Evolutionary conservation across 2,113 vertebrate species (phyloP).

Genomic region (Dermatemys mawii): DNA sequence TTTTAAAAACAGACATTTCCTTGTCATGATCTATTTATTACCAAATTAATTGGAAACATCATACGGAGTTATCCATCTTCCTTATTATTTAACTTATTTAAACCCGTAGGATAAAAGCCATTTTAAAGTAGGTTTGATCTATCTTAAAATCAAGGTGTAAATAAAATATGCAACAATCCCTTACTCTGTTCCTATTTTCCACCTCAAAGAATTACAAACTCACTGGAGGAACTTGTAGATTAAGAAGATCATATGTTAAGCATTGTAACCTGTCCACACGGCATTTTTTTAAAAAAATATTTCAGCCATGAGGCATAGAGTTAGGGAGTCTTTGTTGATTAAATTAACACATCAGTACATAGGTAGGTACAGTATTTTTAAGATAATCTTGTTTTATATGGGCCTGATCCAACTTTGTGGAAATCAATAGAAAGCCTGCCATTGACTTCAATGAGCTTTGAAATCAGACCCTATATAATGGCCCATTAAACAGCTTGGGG

Average conservation of each 20-base stretch:
- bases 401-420: background rate
- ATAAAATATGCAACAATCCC: background rate
- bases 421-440: background rate
- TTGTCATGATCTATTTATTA: conserved; percentile 13
- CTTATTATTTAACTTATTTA: background rate
- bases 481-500: background rate
- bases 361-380: accelerated
- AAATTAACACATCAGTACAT: accelerated
- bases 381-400: background rate
- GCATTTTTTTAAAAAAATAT: background rate
- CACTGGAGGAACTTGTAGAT: background rate
- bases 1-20: conserved; percentile 44
- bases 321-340: background rate
- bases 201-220: background rate
- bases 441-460: background rate
- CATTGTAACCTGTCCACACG: background rate
- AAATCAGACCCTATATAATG: background rate
- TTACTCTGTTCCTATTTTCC: background rate
- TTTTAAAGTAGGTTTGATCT: conserved; percentile 4
- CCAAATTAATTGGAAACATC: conserved; percentile 59
- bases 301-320: background rate
- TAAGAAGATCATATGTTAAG: background rate
- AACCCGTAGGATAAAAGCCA: conserved; percentile 8
- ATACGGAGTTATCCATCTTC: conserved; percentile 51
- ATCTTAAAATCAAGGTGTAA: conserved; percentile 50